Percentiles rank a stretch among this genome's conserved stretches.
Evolutionary conservation across 1,140 invertebrate genomes (phyloP).

Genomic region (Phthorimaea operculella): DNA sequence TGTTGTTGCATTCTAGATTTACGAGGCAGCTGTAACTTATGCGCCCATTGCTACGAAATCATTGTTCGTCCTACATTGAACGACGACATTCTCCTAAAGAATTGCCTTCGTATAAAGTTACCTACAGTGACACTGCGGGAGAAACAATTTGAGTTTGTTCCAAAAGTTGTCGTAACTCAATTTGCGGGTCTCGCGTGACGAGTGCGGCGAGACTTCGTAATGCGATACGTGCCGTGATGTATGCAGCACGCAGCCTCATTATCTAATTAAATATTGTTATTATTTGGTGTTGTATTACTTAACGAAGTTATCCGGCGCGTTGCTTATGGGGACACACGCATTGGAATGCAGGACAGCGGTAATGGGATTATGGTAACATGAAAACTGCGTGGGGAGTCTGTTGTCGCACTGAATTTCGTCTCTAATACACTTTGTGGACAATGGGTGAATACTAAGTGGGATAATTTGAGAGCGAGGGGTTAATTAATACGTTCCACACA

Average conservation of each 20-base stretch:
- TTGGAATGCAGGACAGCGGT: neutral
- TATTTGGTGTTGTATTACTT: neutral
- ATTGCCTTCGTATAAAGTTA: too few relatives aligned
- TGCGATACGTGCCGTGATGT: neutral
- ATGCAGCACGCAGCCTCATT: neutral
- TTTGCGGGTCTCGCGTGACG: neutral
- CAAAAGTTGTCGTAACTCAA: neutral
- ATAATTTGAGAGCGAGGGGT: too few relatives aligned
- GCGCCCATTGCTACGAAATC: neutral
- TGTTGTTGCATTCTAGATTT: conserved; percentile 3
- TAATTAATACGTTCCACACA: too few relatives aligned
- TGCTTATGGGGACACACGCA: too few relatives aligned
- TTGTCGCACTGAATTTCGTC: too few relatives aligned
- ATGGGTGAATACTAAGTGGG: too few relatives aligned
- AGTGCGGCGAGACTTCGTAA: neutral
- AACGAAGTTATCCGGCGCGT: neutral
- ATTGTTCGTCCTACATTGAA: neutral
- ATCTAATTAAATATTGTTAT: conserved; percentile 5
- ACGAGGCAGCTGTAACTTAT: conserved; percentile 5
- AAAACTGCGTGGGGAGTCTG: neutral
- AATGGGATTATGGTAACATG: conserved; percentile 1
- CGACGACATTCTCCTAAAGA: too few relatives aligned
- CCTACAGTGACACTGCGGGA: too few relatives aligned
- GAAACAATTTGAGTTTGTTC: neutral
- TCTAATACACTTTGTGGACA: too few relatives aligned